Conservation (phyloP, 2,113 vertebrate genomes). For the rabbit (Oryctolagus cuniculus) region DNA sequence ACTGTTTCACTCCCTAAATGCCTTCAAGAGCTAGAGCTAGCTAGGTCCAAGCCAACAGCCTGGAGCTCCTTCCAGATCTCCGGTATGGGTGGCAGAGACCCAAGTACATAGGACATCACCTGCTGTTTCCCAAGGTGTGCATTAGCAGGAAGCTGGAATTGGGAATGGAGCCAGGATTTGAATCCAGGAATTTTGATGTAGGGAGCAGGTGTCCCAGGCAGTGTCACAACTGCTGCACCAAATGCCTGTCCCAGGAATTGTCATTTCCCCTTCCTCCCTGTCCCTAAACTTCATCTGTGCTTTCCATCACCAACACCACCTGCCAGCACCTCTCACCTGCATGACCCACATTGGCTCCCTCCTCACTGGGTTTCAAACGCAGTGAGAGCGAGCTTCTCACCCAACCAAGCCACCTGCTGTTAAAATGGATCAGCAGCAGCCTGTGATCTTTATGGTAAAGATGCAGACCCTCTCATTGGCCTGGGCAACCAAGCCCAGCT, state of each 20-base stretch:
- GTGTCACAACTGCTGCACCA: too few relatives aligned
- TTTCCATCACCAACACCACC: neutral
- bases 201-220: too few relatives aligned
- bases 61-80: too few relatives aligned
- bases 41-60: too few relatives aligned
- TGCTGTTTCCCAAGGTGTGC: too few relatives aligned
- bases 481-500: neutral
- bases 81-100: too few relatives aligned
- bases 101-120: too few relatives aligned
- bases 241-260: neutral
- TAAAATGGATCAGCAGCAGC: neutral
- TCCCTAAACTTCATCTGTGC: neutral
- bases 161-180: too few relatives aligned
- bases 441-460: neutral
- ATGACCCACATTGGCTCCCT: neutral
- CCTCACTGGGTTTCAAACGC: neutral
- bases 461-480: neutral
- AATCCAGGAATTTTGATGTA: too few relatives aligned
- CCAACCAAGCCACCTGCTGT: neutral
- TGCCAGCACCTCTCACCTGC: neutral
- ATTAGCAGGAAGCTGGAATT: too few relatives aligned
- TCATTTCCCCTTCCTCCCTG: neutral
- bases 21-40: too few relatives aligned
- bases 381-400: neutral
- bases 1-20: too few relatives aligned